A percentile compares a stretch with the other conserved stretches of the same genome.
phyloP scores from a whole-genome alignment of 2,888 invertebrate species.

The Rhimphoctona megacephalus region DNA sequence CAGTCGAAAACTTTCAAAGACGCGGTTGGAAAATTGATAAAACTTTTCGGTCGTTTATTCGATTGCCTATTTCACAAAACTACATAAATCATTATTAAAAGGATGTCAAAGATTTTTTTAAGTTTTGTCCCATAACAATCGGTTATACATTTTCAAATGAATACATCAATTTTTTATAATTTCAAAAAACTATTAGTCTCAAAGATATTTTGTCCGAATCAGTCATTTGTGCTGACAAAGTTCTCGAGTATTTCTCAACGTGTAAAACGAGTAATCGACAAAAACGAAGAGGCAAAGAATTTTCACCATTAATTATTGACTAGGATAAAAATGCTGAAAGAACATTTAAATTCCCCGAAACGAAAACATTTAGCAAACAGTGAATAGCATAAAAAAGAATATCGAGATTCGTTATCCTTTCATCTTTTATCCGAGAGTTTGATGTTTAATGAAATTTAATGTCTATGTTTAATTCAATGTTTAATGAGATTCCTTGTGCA shows the following conservation, averaged over 20 bases:
- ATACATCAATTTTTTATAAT: not conserved
- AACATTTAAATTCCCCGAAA: not conserved
- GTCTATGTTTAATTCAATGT: too few species aligned
- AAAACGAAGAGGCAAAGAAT: not conserved
- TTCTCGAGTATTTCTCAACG: not conserved
- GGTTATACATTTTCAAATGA: not conserved
- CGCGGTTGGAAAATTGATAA: conserved; percentile 15
- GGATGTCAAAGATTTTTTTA: not conserved
- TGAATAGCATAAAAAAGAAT: not conserved
- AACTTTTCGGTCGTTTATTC: conserved; percentile 21
- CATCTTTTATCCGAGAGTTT: not conserved
- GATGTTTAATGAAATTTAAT: not conserved
- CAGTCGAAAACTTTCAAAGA: conserved; percentile 33
- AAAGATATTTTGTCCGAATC: too few species aligned
- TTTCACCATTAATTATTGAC: not conserved
- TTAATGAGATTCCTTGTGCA: conserved; percentile 2
- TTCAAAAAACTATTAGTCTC: too few species aligned
- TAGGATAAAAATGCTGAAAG: not conserved
- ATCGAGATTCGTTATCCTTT: not conserved
- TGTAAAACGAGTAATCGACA: not conserved
- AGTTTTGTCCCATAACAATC: not conserved
- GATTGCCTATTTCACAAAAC: not conserved
- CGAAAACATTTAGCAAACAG: not conserved
- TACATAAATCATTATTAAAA: not conserved
- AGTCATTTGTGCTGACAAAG: not conserved